Conservation (phyloP, 2,888 invertebrate species). For the Orthosia gothica region DNA sequence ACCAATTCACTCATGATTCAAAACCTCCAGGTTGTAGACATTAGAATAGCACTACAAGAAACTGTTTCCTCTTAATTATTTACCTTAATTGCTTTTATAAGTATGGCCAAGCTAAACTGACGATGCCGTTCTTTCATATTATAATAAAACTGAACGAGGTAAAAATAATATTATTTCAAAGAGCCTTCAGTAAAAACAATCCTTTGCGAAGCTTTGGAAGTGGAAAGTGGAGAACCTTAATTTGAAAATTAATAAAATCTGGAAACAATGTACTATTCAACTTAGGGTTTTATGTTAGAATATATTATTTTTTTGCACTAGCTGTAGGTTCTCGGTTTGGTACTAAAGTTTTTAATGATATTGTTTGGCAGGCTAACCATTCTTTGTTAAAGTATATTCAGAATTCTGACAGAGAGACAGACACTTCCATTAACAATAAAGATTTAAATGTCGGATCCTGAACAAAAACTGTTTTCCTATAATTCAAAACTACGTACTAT, state of each 20-base stretch:
- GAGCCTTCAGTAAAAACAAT: not conserved
- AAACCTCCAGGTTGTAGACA: no score
- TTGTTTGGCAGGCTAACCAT: not conserved
- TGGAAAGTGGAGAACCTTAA: not conserved
- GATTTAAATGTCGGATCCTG: no score
- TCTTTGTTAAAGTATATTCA: not conserved
- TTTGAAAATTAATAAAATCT: conserved; percentile 18
- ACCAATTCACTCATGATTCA: no score
- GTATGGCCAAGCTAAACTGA: not conserved
- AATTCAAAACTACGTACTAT: conserved; percentile 25
- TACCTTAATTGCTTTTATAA: conserved; percentile 24
- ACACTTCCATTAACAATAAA: not conserved
- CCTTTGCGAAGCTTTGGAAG: conserved; percentile 1
- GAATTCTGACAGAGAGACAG: not conserved
- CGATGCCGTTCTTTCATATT: conserved; percentile 1
- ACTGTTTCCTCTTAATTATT: not conserved
- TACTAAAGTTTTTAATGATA: not conserved
- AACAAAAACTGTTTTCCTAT: conserved; percentile 21
- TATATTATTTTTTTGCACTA: not conserved
- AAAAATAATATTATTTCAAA: conserved; percentile 25
- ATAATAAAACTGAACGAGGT: conserved; percentile 18
- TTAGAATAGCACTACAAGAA: not conserved
- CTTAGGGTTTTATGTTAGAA: not conserved
- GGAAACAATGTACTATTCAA: not conserved
- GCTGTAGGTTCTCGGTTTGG: not conserved